phyloP scores from a whole-genome alignment of 2,113 vertebrate species.

The Gracilinanus agilis region DNA sequence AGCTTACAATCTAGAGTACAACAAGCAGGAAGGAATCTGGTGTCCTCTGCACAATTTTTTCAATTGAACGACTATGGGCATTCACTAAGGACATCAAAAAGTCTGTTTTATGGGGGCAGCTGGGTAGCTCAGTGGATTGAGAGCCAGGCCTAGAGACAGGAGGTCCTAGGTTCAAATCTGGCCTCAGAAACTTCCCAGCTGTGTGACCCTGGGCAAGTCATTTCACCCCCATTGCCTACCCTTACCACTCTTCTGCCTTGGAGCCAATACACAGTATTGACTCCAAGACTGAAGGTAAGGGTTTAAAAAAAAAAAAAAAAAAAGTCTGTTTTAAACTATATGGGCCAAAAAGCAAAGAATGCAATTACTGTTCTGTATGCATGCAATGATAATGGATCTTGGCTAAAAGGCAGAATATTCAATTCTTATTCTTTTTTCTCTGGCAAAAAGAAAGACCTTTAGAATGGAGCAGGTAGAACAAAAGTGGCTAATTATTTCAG shows the following conservation, averaged over 20 bases:
- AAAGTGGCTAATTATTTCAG: neutral
- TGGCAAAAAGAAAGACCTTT: neutral
- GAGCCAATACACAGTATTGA: too few relatives aligned
- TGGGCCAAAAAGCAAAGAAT: neutral
- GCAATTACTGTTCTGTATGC: neutral
- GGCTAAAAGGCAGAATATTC: neutral
- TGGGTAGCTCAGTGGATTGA: too few relatives aligned
- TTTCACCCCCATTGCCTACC: too few relatives aligned
- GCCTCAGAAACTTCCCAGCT: too few relatives aligned
- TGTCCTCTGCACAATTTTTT: neutral
- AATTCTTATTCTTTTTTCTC: neutral
- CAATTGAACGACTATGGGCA: neutral
- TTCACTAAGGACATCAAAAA: neutral
- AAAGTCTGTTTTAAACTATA: neutral
- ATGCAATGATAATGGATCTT: neutral
- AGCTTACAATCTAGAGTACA: neutral
- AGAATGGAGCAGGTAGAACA: neutral
- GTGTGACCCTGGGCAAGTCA: too few relatives aligned
- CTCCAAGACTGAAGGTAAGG: too few relatives aligned
- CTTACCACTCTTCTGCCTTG: too few relatives aligned
- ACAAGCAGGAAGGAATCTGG: neutral
- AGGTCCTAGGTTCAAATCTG: too few relatives aligned
- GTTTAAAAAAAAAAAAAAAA: too few relatives aligned
- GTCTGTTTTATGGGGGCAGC: too few relatives aligned
- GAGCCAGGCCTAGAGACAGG: too few relatives aligned